These are phyloP conservation scores for Eristalis pertinax DNA, from an alignment of 2,888 invertebrate species.

Conservation along the genomic window DNA sequence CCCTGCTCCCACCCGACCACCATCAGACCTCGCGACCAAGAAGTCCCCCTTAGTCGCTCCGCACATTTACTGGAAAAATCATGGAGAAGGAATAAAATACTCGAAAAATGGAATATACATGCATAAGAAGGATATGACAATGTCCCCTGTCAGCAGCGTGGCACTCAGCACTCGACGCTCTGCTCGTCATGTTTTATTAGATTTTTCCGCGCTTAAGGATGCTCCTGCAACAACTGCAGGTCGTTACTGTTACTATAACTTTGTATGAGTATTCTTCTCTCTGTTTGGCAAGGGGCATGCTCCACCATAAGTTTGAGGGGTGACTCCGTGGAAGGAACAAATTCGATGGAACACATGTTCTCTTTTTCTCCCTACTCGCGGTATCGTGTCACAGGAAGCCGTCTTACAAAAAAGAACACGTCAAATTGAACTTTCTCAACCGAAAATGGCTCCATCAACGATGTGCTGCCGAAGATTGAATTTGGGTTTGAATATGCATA, in stretches of 20 bases:
- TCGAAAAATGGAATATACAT: slow-evolving; percentile 28
- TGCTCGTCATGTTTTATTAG: slow-evolving; percentile 71
- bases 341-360: slow-evolving; percentile 40
- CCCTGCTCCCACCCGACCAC: slow-evolving; percentile 19
- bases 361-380: slow-evolving; percentile 29
- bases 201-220: slow-evolving; percentile 57
- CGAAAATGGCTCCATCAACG: slow-evolving; percentile 65
- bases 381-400: slow-evolving; percentile 53
- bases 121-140: slow-evolving; percentile 63
- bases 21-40: background rate
- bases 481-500: slow-evolving; percentile 34
- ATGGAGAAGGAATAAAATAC: slow-evolving; percentile 24
- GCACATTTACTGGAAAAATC: slow-evolving; percentile 13
- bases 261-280: background rate
- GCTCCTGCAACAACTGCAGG: slow-evolving; percentile 47
- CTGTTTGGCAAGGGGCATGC: background rate
- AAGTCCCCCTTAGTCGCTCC: background rate
- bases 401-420: slow-evolving; percentile 14
- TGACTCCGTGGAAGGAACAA: slow-evolving; percentile 10
- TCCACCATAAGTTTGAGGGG: background rate
- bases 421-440: slow-evolving; percentile 40
- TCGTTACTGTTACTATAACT: slow-evolving; percentile 38
- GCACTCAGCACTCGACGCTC: slow-evolving; percentile 60
- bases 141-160: slow-evolving; percentile 66
- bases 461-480: slow-evolving; percentile 59